Evolutionary conservation across 2,888 invertebrate species (phyloP).

Genomic region (Neocrepidodera transversa): DNA sequence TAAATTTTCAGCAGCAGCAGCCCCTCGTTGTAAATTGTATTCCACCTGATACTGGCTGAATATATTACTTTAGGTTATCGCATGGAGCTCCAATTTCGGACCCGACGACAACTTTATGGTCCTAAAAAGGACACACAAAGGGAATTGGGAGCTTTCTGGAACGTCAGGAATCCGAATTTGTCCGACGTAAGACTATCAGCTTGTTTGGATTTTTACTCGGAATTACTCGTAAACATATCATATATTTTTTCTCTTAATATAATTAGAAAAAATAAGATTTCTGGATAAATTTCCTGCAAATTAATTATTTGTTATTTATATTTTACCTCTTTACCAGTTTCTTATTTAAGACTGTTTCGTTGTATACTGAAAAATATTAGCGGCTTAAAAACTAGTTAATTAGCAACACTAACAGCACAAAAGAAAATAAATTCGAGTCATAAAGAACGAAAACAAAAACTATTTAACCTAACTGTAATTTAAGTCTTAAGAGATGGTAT

Average conservation of each 20-base stretch:
- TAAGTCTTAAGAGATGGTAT: no score
- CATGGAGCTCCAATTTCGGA: conserved; percentile 14
- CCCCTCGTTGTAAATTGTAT: conserved; percentile 13
- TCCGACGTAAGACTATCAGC: background rate
- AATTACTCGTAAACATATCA: background rate
- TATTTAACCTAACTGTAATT: no score
- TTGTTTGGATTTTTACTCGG: background rate
- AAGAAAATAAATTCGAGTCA: no score
- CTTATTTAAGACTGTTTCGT: no score
- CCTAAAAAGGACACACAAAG: conserved; percentile 19
- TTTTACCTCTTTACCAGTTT: background rate
- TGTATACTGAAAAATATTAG: no score
- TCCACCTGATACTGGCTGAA: conserved; percentile 20
- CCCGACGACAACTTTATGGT: conserved; percentile 19
- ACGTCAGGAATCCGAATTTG: conserved; percentile 8
- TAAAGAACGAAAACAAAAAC: no score
- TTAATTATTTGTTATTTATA: background rate
- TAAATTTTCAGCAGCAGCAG: conserved; percentile 10
- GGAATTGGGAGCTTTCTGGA: conserved; percentile 8
- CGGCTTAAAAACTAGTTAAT: no score
- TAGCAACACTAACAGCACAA: no score
- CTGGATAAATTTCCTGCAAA: no score
- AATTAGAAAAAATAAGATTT: no score
- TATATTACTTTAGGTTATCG: conserved; percentile 23
- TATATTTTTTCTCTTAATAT: no score